Percentiles rank a stretch among this genome's conserved stretches.
These are phyloP conservation scores for Allobates femoralis DNA, from an alignment of 2,797 vertebrate species.

Conservation along the genomic window DNA sequence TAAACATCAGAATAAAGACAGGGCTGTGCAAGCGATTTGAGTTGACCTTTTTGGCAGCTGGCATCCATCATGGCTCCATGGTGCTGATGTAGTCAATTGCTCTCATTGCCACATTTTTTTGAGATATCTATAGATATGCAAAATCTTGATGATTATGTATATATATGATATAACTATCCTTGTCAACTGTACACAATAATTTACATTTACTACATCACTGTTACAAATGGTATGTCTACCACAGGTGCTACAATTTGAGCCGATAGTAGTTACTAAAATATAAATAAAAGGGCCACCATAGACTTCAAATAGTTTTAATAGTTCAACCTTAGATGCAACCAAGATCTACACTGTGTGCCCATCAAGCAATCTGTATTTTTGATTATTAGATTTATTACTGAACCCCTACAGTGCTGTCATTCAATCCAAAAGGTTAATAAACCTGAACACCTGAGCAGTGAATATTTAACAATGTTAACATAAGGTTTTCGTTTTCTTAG, in stretches of 20 bases:
- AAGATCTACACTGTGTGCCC: too few species aligned
- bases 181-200: background rate
- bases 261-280: background rate
- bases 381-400: too few species aligned
- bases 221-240: background rate
- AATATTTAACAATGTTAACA: too few species aligned
- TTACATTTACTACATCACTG: background rate
- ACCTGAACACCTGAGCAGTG: too few species aligned
- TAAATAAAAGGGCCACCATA: background rate
- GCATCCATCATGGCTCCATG: constrained; percentile 81
- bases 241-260: background rate
- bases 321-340: background rate
- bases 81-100: constrained; percentile 78
- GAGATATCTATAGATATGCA: constrained; percentile 73
- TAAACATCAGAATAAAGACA: constrained; percentile 92
- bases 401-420: too few species aligned
- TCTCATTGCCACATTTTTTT: constrained; percentile 77
- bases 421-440: too few species aligned
- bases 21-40: constrained; percentile 82
- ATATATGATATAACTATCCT: background rate
- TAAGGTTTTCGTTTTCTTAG: too few species aligned
- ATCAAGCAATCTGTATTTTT: too few species aligned
- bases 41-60: constrained; percentile 84
- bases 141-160: constrained; percentile 41
- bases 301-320: background rate